These are phyloP conservation scores for Fratercula arctica DNA, from an alignment of 2,797 vertebrate genomes.

Conservation along the genomic window DNA sequence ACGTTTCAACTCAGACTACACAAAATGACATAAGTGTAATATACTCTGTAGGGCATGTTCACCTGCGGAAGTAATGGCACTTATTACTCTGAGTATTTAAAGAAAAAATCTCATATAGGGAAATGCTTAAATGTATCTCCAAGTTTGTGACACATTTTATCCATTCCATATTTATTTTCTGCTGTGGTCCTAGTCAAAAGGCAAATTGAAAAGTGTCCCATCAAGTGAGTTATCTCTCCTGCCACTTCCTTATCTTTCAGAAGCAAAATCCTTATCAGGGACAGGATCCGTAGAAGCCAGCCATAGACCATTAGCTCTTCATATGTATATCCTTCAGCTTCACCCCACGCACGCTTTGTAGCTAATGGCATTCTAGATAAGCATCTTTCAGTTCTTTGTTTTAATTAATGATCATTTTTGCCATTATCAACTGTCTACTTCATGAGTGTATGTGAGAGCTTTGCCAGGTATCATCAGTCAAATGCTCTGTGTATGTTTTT, in stretches of 20 bases:
- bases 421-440: constrained; percentile 1
- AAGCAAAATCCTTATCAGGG: neutral
- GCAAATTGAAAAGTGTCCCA: neutral
- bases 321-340: neutral
- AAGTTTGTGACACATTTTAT: neutral
- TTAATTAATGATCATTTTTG: constrained; percentile 40
- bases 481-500: neutral
- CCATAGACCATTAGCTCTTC: constrained; percentile 11
- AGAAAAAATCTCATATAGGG: neutral
- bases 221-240: neutral
- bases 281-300: neutral
- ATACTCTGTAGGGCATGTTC: accelerated
- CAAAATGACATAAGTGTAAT: neutral
- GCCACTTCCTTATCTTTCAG: constrained; percentile 11
- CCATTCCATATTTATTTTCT: neutral
- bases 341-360: neutral
- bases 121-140: neutral
- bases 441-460: neutral
- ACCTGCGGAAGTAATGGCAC: neutral
- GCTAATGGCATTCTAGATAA: constrained; percentile 35
- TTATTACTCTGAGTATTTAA: neutral
- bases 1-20: neutral
- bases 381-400: constrained; percentile 19
- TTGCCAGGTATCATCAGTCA: neutral
- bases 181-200: neutral